These are phyloP conservation scores for Anolis sagrei DNA, from an alignment of 2,113 vertebrate genomes.

Conservation along the genomic window DNA sequence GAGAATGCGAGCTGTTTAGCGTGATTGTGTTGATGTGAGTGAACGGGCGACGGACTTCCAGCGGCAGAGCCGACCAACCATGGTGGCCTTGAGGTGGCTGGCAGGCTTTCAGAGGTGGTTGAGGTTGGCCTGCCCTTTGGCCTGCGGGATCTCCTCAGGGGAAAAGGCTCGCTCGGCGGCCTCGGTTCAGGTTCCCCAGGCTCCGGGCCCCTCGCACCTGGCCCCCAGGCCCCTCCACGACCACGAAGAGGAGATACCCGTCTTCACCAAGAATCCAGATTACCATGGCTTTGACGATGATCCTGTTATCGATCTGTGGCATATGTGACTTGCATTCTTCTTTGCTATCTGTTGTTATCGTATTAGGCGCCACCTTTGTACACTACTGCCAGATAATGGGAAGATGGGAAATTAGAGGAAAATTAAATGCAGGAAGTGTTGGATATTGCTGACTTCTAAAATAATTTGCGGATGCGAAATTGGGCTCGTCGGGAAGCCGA, in stretches of 20 bases:
- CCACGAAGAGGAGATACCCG: not conserved
- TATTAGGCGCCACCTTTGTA: too few species aligned
- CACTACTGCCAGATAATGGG: too few species aligned
- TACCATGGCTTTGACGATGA: too few species aligned
- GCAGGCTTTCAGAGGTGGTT: conserved; percentile 17
- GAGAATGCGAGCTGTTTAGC: too few species aligned
- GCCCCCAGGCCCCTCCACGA: too few species aligned
- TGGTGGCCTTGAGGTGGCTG: conserved; percentile 37
- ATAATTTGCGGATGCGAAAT: conserved; percentile 74
- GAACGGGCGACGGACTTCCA: not conserved
- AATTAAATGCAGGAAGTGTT: too few species aligned
- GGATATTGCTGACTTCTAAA: too few species aligned
- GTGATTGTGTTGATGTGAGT: too few species aligned
- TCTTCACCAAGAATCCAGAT: not conserved
- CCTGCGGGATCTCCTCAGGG: conserved; percentile 20
- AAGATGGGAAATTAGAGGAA: too few species aligned
- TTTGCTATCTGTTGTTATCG: too few species aligned
- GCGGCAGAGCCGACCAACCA: not conserved
- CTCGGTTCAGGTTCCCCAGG: not conserved
- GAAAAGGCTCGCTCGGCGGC: not conserved
- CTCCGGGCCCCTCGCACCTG: not conserved
- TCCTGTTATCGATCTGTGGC: too few species aligned
- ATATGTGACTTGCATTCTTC: too few species aligned
- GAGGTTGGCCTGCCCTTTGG: conserved; percentile 12
- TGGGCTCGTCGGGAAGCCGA: conserved; percentile 84